Evolutionary conservation across 2,888 invertebrate genomes (phyloP).

Genomic region (Cantharis flavilabris): DNA sequence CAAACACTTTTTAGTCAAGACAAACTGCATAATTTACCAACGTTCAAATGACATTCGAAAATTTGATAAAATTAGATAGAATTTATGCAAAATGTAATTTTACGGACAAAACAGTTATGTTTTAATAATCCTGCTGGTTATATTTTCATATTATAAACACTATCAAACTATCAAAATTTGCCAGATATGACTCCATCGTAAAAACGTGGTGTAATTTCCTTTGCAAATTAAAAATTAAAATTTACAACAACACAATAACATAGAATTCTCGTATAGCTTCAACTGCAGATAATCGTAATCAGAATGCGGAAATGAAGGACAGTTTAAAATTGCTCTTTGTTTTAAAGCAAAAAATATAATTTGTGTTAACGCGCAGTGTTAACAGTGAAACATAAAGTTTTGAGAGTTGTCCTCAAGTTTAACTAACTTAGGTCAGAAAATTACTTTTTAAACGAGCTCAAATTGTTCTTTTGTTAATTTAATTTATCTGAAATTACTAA

Average conservation of each 20-base stretch:
- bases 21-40: background rate
- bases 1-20: background rate
- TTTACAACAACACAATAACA: background rate
- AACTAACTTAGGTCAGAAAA: slow-evolving; percentile 22
- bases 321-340: slow-evolving; percentile 18
- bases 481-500: slow-evolving; percentile 10
- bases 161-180: background rate
- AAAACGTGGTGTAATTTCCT: background rate
- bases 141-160: background rate
- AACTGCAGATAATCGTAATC: slow-evolving; percentile 18
- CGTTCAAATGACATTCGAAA: background rate
- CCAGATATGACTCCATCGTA: background rate
- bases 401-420: slow-evolving; percentile 9
- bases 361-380: slow-evolving; percentile 1
- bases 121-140: too few relatives aligned
- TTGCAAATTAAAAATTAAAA: background rate
- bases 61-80: background rate
- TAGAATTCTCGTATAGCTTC: background rate
- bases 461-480: slow-evolving; percentile 21
- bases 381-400: slow-evolving; percentile 12
- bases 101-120: background rate
- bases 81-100: background rate
- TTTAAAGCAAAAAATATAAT: slow-evolving; percentile 7
- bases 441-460: slow-evolving; percentile 15
- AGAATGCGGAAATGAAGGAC: slow-evolving; percentile 19